Base-by-base conservation (phyloP, 1,140 invertebrate genomes). In the Drosophila bifasciata region DNA sequence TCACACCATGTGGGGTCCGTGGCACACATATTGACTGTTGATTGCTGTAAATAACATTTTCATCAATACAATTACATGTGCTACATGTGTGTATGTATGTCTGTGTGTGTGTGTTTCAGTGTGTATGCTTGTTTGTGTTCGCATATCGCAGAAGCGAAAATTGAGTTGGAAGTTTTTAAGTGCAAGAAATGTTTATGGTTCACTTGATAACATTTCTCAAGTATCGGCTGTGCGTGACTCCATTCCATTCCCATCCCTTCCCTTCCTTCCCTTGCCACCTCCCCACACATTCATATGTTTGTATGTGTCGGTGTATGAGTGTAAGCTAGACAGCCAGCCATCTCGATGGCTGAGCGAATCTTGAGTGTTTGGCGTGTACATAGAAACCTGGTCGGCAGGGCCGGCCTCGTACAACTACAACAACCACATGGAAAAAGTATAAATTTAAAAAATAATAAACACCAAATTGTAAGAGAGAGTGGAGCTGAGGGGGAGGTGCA, bases 21-120 rank as follows among this genome's bases (percentile, higher is more conserved):
- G 32, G 32, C 32, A 67, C 72, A 58, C 72, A 75, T 50, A 75
- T 75, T 81, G 61, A 71, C 71, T 76, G 56, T 76, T 61, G 71
- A 57, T 51, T 63, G 77, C 77, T 85, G 81, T 74, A 85, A 85
- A 86, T 73, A 86, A 85, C 81, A 78, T 86, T 77, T 85, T 86
- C 81, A 85, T 86, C 81, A 76, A 86, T 86, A 86, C 72, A 75
- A 86, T 86, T 77, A 76, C 69, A 69, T 67, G 58, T 48, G 59
- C 48, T 56, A 43, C 57, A 45, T 58, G 55, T 51, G 17, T 40
- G 23, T 23, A 8, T 28, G 46, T 46, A 40, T 53, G 45, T 55
- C 36, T 44, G 8, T 5, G 7, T 23, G 45, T 58, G 23, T 41
- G 17, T 23, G 39, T 56, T 5, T 25, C 3, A 28, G 46, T 59